Evolutionary conservation across 2,888 invertebrate genomes (phyloP), one percentile per base, ranked within the genome.

Genomic region (Hirtodrosophila histrioides): DNA sequence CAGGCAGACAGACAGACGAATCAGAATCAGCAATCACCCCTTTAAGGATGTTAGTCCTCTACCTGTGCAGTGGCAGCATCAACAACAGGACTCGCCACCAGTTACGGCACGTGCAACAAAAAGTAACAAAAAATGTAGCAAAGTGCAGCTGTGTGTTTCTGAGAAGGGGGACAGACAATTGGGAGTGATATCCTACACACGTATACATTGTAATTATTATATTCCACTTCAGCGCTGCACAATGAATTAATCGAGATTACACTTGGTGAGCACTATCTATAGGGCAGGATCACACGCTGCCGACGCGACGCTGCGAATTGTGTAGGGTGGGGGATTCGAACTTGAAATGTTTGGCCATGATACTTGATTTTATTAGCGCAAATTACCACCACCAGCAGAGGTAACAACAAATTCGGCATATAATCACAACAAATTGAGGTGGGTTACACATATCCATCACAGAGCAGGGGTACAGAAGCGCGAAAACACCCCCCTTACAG

Each of bases 361-460:
- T 88, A 87, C 89, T 89, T 89, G 88, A 88, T 88, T 88, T 88
- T 87, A 88, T 89, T 89, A 85, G 84, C 73, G 43, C 55, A 88
- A 88, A 88, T 88, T 88, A 87, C 89, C 85, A 88, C 89, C 88
- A 88, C 82, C 79, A 77, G 58, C 46, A 66, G 57, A 37, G 54
- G 39, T 9, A 48, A 57, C 63, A 74, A 40, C 78, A 76, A 71
- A 75, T 46, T 54, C 63, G 53, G 56, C 72, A 75, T 74, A 73
- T 86, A 87, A 84, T 88, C 87, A 86, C 81, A 76, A 84, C 87
- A 86, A 87, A 88, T 83, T 79, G 88, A 75, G 68, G 69, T 77
- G 82, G 65, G 69, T 46, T 56, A 50, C 51, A 29, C 27, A 36
- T 36, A 35, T 49, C 48, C 49, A 29, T 27, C 23, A 23, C 11